phyloP scores from a whole-genome alignment of 2,113 vertebrate genomes.

The cattle (Bos taurus) region ARS-UCD2.0 NC_037337.1:96288001-96288500 shows the following conservation, averaged over 20 bases:
- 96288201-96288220: background rate
- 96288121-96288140: fast-evolving
- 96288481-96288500: background rate
- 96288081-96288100: background rate
- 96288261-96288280: background rate
- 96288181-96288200: background rate
- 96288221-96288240: background rate
- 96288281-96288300: background rate
- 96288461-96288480: background rate
- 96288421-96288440: background rate
- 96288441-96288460: slow-evolving; percentile 13
- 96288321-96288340: background rate
- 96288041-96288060: background rate
- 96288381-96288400: background rate
- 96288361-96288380: background rate
- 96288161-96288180: background rate
- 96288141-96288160: background rate
- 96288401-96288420: background rate
- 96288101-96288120: fast-evolving
- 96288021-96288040: background rate
- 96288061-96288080: background rate
- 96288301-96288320: background rate
- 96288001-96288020: background rate
- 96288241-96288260: fast-evolving
- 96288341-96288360: background rate